phyloP scores from a whole-genome alignment of 1,140 invertebrate genomes.

The Plodia interpunctella region DNA sequence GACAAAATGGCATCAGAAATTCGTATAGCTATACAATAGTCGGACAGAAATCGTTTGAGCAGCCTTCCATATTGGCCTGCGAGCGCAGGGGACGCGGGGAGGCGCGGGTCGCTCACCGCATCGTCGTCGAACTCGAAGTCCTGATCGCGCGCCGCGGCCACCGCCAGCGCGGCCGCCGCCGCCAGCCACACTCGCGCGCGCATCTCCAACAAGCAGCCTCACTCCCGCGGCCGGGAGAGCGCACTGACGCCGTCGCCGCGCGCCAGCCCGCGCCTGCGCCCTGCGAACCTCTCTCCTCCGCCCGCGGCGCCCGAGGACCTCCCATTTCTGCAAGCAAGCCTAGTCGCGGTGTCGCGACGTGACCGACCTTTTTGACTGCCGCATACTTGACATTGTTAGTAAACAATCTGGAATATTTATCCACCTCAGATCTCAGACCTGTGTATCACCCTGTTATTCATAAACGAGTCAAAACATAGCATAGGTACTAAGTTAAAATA shows the following conservation, averaged over 20 bases:
- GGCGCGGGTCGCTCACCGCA: conserved; percentile 29
- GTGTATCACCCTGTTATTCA: too few species aligned
- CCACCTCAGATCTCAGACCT: too few species aligned
- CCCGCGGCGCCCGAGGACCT: not conserved
- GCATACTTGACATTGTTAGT: conserved; percentile 4
- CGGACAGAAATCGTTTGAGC: too few species aligned
- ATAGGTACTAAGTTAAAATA: too few species aligned
- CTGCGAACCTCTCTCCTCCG: not conserved
- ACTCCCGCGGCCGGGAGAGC: not conserved
- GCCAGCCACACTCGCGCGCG: conserved; percentile 17
- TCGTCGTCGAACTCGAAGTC: conserved; percentile 69
- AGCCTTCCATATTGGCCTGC: too few species aligned
- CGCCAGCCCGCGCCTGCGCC: not conserved
- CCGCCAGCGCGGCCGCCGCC: conserved; percentile 6
- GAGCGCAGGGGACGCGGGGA: conserved; percentile 7
- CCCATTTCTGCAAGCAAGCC: not conserved
- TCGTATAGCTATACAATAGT: too few species aligned
- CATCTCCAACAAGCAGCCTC: conserved; percentile 51
- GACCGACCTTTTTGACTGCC: not conserved
- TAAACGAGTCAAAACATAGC: too few species aligned
- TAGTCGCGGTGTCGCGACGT: not conserved
- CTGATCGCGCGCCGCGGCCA: conserved; percentile 70
- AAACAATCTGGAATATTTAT: not conserved
- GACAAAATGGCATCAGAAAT: conserved; percentile 1
- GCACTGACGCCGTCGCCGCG: conserved; percentile 1